phyloP scores from a whole-genome alignment of 2,888 invertebrate species.

The Scotopteryx bipunctaria region DNA sequence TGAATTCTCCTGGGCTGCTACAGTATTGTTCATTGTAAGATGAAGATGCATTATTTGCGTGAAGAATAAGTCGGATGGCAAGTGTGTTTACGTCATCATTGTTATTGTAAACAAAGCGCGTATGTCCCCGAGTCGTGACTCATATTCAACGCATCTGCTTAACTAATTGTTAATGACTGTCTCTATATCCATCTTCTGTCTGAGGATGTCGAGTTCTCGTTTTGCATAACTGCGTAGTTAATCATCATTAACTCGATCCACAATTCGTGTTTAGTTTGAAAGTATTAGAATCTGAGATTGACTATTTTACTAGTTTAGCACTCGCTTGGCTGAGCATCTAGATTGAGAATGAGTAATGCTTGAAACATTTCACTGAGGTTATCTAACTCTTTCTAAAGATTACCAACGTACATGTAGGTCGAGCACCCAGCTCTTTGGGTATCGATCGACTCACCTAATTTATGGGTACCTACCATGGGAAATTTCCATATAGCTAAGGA shows the following conservation, averaged over 20 bases:
- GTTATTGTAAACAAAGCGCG: conserved; percentile 68
- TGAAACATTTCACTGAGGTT: background rate
- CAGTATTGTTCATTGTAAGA: background rate
- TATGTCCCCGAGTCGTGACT: conserved; percentile 49
- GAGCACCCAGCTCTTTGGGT: conserved; percentile 35
- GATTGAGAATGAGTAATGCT: background rate
- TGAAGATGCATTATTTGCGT: conserved; percentile 17
- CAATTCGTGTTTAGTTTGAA: background rate
- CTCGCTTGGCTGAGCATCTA: background rate
- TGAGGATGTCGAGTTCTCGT: conserved; percentile 39
- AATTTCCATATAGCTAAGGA: conserved; percentile 50
- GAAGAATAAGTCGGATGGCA: conserved; percentile 29
- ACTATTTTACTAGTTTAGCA: background rate
- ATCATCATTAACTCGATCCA: conserved; percentile 20
- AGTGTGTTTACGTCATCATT: conserved; percentile 55
- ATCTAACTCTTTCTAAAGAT: background rate
- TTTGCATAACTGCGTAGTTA: conserved; percentile 32
- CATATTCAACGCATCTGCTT: conserved; percentile 48
- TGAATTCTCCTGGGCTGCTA: conserved; percentile 6
- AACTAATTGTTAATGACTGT: conserved; percentile 46
- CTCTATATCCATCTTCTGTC: conserved; percentile 39
- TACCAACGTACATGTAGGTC: conserved; percentile 19
- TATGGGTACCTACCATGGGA: conserved; percentile 40
- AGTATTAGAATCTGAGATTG: conserved; percentile 1
- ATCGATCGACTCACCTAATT: conserved; percentile 42